Conservation (phyloP, 2,113 vertebrate genomes). For the Platysternon megacephalum region DNA sequence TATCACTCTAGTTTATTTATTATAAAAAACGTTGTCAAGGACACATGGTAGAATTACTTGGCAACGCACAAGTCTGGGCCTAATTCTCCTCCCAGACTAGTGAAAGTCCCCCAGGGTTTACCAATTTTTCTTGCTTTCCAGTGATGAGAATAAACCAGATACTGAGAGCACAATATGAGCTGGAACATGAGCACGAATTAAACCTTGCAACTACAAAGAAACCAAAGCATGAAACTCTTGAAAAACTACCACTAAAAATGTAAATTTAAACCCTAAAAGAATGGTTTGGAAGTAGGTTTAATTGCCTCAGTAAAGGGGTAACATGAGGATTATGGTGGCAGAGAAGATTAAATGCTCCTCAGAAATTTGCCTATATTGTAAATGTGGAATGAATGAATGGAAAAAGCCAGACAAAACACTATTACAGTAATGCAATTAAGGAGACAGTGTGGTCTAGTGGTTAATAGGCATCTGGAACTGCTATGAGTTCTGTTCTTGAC, state of each 20-base stretch:
- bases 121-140: neutral
- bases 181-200: conserved; percentile 63
- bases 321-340: conserved; percentile 46
- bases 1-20: neutral
- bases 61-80: neutral
- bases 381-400: conserved; percentile 21
- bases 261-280: conserved; percentile 35
- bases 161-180: conserved; percentile 13
- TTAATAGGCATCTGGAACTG: neutral
- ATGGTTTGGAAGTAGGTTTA: conserved; percentile 25
- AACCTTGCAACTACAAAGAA: conserved; percentile 25
- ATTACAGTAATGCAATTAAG: conserved; percentile 2
- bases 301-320: conserved; percentile 60
- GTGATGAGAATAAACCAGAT: conserved; percentile 18
- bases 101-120: neutral
- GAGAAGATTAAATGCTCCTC: conserved; percentile 42
- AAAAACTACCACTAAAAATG: conserved; percentile 50
- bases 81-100: neutral
- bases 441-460: conserved; percentile 2
- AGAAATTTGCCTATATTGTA: conserved; percentile 32
- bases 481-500: neutral
- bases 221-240: neutral
- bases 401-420: conserved; percentile 43
- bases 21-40: neutral
- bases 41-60: neutral